A percentile compares a stretch with the other conserved stretches of the same genome.
Conservation (phyloP, 2,113 vertebrate species). For the Ia io region DNA sequence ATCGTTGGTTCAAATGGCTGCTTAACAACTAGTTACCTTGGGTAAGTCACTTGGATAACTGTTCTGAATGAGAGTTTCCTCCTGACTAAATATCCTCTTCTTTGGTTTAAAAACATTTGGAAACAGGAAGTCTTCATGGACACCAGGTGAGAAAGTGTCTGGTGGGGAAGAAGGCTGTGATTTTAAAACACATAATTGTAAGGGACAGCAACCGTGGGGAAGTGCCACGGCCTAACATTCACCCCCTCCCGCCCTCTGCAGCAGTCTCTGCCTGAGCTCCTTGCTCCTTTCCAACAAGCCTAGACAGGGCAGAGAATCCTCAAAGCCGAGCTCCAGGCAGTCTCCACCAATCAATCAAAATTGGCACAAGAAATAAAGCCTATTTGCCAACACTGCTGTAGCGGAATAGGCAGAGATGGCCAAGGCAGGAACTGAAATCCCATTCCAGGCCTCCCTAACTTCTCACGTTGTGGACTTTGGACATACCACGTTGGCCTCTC, state of each 20-base stretch:
- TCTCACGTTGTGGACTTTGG: constrained; percentile 34
- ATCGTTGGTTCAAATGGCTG: not conserved
- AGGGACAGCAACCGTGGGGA: constrained; percentile 39
- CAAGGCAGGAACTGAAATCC: constrained; percentile 44
- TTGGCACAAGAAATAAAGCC: constrained; percentile 54
- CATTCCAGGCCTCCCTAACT: constrained; percentile 26
- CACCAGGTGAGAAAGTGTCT: constrained; percentile 22
- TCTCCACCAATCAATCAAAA: constrained; percentile 72
- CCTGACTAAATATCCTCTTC: not conserved
- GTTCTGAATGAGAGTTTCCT: not conserved
- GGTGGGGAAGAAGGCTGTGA: constrained; percentile 17
- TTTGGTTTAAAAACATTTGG: not conserved
- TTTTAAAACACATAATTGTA: constrained; percentile 39
- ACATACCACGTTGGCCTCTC: not conserved
- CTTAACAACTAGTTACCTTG: not conserved
- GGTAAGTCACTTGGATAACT: not conserved
- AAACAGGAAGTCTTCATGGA: not conserved
- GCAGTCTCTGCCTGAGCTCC: constrained; percentile 43
- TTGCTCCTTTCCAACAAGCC: constrained; percentile 54
- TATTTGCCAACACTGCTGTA: constrained; percentile 42
- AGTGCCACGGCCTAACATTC: constrained; percentile 1
- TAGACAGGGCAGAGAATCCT: constrained; percentile 53
- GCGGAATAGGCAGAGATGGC: constrained; percentile 17
- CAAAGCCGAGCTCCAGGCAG: constrained; percentile 60
- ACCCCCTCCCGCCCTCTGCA: not conserved